phyloP scores from a whole-genome alignment of 2,888 invertebrate genomes.

The Catocala nupta region DNA sequence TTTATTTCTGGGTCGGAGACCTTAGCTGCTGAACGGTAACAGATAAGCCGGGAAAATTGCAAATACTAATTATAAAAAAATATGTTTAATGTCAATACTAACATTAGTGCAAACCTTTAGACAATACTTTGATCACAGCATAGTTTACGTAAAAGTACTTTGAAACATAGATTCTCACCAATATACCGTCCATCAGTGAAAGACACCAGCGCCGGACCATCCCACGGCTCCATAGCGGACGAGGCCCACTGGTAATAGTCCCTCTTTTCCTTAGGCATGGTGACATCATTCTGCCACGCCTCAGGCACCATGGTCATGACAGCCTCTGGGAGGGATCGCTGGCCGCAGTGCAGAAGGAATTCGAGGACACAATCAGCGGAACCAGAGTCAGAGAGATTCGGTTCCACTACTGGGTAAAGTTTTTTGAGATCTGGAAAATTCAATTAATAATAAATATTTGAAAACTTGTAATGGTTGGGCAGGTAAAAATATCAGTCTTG shows the following conservation, averaged over 20 bases:
- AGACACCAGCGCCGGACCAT: conserved; percentile 98
- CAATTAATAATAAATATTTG: not conserved
- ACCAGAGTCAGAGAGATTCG: conserved; percentile 99
- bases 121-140: no score
- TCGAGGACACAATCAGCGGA: conserved; percentile 99
- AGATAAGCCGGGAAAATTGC: no score
- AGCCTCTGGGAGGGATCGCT: conserved; percentile 97
- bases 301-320: conserved; percentile 99
- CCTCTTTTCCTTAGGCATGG: conserved; percentile 97
- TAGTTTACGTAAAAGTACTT: no score
- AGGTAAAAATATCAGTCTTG: no score
- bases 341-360: conserved; percentile 97
- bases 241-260: conserved; percentile 99
- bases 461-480: no score
- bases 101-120: no score
- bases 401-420: conserved; percentile 98
- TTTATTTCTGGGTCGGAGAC: no score
- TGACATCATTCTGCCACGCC: conserved; percentile 98
- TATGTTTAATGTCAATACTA: no score
- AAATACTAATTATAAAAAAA: no score
- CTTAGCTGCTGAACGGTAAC: no score
- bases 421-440: conserved; percentile 89
- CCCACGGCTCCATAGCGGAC: conserved; percentile 99
- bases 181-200: conserved; percentile 99
- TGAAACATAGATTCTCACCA: conserved; percentile 80